A percentile compares a stretch with the other conserved stretches of the same genome.
phyloP scores from a whole-genome alignment of 2,113 vertebrate species.

The Dendrocopos noguchii region DNA sequence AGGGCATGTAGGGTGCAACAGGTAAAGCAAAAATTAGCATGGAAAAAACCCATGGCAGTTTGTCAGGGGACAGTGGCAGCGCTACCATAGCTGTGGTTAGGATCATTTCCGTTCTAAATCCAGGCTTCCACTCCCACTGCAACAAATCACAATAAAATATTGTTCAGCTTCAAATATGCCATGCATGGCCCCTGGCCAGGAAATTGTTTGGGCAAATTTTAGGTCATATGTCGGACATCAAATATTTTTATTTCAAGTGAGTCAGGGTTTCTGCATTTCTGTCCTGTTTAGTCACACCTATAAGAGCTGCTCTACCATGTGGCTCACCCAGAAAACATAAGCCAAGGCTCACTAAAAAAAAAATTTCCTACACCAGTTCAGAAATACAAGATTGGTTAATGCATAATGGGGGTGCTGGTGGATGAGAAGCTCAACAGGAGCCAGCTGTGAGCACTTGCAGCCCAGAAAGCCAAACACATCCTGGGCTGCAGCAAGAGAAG shows the following conservation, averaged over 20 bases:
- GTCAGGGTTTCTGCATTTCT: background rate
- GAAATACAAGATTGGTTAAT: too few species aligned
- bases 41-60: background rate
- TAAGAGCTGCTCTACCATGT: background rate
- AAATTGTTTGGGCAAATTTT: constrained; percentile 31
- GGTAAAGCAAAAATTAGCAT: background rate
- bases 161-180: constrained; percentile 1
- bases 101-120: constrained; percentile 18
- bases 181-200: background rate
- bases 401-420: too few species aligned
- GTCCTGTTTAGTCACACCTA: background rate
- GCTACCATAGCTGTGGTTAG: background rate
- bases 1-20: background rate
- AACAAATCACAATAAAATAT: constrained; percentile 31
- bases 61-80: background rate
- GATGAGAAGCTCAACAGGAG: too few species aligned
- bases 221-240: background rate
- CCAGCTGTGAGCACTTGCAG: too few species aligned
- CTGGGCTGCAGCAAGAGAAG: too few species aligned
- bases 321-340: background rate
- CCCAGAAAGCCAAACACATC: too few species aligned
- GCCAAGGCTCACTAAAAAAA: background rate
- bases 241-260: background rate
- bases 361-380: background rate
- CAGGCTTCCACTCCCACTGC: background rate